Conservation (phyloP, 2,888 invertebrate species). For the Archips xylosteana region DNA sequence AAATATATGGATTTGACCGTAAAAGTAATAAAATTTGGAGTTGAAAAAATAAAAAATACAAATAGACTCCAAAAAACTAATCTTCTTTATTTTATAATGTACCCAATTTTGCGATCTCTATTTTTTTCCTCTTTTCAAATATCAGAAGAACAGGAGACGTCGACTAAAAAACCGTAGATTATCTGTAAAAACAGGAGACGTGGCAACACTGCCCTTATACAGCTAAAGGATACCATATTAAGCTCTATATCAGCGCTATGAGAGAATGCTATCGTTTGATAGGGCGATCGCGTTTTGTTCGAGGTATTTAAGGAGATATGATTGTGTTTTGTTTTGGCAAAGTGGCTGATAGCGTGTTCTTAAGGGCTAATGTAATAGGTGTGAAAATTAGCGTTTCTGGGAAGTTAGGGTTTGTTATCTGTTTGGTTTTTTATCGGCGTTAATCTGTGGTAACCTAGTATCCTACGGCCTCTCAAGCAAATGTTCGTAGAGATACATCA, state of each 20-base stretch:
- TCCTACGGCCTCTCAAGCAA: no score
- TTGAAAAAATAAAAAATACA: no score
- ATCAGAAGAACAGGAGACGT: no score
- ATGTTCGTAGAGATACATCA: no score
- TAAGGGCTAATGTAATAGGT: constrained; percentile 9
- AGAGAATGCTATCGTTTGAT: constrained; percentile 1
- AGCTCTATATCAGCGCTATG: constrained; percentile 3
- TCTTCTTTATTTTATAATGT: no score
- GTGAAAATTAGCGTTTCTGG: constrained; percentile 18
- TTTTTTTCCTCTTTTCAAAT: no score
- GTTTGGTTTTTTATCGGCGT: neutral
- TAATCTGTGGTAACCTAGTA: neutral
- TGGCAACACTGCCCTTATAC: neutral
- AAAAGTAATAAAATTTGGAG: no score
- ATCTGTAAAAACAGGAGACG: no score
- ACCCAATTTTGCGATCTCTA: no score
- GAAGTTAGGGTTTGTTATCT: neutral
- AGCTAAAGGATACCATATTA: constrained; percentile 4
- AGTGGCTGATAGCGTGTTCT: constrained; percentile 30
- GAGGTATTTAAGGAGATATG: constrained; percentile 33
- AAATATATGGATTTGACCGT: no score
- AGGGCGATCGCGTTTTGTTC: constrained; percentile 17
- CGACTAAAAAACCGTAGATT: no score
- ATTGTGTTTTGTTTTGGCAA: constrained; percentile 38
- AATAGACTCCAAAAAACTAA: no score